Conservation (phyloP, 2,888 invertebrate species). For the Sussaba pulchella region DNA sequence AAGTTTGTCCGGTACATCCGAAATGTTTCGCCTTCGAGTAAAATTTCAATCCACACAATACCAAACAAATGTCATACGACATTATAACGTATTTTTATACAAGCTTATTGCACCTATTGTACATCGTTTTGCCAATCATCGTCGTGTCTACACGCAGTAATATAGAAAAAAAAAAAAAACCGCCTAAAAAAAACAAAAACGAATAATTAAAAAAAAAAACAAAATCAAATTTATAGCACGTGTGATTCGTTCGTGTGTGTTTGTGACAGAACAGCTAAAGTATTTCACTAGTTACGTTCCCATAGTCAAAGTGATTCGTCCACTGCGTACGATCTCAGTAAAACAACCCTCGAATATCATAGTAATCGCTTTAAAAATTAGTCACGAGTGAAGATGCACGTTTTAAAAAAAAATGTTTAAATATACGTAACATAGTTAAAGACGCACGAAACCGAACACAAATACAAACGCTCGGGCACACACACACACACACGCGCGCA, state of each 20-base stretch:
- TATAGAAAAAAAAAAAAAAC: background rate
- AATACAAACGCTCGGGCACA: background rate
- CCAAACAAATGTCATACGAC: conserved; percentile 42
- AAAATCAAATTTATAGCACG: conserved; percentile 33
- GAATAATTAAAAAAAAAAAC: conserved; percentile 3
- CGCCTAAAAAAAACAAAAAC: background rate
- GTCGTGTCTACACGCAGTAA: conserved; percentile 30
- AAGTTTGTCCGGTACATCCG: conserved; percentile 19
- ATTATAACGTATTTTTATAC: conserved; percentile 19
- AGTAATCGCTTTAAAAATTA: conserved; percentile 40
- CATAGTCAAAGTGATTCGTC: conserved; percentile 36
- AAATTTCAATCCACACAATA: conserved; percentile 31
- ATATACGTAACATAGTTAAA: conserved; percentile 28
- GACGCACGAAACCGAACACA: conserved; percentile 43
- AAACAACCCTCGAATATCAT: conserved; percentile 40
- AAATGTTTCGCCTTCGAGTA: conserved; percentile 34
- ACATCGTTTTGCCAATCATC: conserved; percentile 32
- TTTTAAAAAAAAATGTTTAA: conserved; percentile 18
- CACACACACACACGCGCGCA: background rate
- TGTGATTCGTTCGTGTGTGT: conserved; percentile 51
- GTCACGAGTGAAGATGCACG: conserved; percentile 36
- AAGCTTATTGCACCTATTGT: conserved; percentile 47
- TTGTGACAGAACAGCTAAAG: conserved; percentile 56
- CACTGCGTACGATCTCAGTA: background rate
- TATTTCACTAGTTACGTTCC: conserved; percentile 46